Evolutionary conservation across 92 coral and sea anemone genomes (phyloP).

Genomic region (Palythoa grandis): DNA sequence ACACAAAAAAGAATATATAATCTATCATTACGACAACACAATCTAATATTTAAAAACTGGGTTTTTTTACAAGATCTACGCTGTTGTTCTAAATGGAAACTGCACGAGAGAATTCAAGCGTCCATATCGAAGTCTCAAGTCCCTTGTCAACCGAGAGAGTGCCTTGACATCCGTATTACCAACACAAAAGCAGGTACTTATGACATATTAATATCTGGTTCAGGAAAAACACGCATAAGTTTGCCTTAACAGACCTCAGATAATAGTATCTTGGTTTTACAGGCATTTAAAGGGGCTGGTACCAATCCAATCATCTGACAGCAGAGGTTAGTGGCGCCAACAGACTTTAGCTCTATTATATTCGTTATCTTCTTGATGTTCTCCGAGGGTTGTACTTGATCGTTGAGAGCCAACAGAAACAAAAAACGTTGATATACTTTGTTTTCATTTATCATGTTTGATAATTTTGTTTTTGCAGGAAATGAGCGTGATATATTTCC

Average conservation of each 20-base stretch:
- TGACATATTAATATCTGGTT: background rate
- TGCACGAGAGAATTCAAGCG: background rate
- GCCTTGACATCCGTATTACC: background rate
- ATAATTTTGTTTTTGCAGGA: background rate
- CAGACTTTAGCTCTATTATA: background rate
- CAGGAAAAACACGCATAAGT: background rate
- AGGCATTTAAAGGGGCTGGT: background rate
- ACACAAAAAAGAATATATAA: background rate
- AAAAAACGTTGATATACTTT: background rate
- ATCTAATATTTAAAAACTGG: background rate
- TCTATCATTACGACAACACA: too few relatives aligned
- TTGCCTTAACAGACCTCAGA: background rate
- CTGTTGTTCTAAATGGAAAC: background rate
- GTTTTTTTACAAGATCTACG: background rate
- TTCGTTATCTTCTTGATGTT: background rate
- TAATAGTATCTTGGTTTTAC: conserved; percentile 17
- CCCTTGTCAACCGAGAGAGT: conserved; percentile 1
- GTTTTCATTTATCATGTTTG: background rate
- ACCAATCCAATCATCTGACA: background rate
- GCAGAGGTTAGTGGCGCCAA: conserved; percentile 14
- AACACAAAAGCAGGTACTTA: conserved; percentile 16
- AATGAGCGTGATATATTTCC: background rate
- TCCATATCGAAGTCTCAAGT: background rate
- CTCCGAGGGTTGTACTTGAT: background rate
- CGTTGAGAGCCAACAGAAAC: background rate